phyloP scores from a whole-genome alignment of 2,797 vertebrate genomes.

The Myotis pilosus region DNA sequence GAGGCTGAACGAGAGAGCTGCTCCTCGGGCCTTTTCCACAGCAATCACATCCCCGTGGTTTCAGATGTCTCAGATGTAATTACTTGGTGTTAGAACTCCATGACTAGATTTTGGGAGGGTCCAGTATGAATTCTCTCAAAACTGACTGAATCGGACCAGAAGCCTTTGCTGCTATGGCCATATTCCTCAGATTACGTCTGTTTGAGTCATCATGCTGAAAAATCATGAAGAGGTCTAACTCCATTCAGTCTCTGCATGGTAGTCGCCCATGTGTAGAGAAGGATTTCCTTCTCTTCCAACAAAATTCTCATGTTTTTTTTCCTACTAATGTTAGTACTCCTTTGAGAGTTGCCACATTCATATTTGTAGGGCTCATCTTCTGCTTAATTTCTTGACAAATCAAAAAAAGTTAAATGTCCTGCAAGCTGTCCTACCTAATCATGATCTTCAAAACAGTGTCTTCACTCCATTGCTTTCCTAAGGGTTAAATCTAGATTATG shows the following conservation, averaged over 20 bases:
- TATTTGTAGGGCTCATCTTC: not conserved
- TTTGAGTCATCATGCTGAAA: constrained; percentile 44
- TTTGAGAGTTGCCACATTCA: not conserved
- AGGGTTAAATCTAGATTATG: not conserved
- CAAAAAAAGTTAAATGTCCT: not conserved
- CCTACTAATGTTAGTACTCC: not conserved
- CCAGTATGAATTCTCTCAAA: constrained; percentile 49
- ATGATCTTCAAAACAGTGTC: not conserved
- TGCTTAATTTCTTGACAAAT: not conserved
- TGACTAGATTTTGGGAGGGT: not conserved
- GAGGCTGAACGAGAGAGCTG: not conserved
- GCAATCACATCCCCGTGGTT: not conserved
- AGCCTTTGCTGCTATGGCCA: not conserved
- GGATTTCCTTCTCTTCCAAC: not conserved
- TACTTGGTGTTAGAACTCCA: not conserved
- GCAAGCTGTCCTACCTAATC: not conserved
- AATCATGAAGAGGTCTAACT: not conserved
- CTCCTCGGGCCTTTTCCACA: not conserved
- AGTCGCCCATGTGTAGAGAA: not conserved
- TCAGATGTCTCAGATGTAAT: not conserved
- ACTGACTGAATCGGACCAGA: not conserved
- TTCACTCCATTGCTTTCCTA: not conserved
- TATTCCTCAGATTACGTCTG: not conserved
- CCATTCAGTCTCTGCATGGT: not conserved
- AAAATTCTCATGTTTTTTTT: not conserved